These are phyloP conservation scores for Napeogenes inachia DNA, from an alignment of 2,888 invertebrate genomes.

Conservation along the genomic window DNA sequence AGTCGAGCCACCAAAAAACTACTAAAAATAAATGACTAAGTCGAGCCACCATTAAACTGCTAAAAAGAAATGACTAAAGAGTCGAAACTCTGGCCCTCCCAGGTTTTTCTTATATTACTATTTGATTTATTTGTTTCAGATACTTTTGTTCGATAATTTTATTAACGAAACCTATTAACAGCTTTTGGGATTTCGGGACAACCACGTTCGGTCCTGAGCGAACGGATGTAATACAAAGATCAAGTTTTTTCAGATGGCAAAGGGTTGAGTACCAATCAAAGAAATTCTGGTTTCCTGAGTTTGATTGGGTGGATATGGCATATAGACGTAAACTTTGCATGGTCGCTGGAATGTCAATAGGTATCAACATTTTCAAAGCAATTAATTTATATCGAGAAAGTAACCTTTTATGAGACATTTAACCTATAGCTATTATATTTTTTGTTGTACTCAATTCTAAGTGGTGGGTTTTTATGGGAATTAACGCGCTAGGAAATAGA, in stretches of 20 bases:
- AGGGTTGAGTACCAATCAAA: slow-evolving; percentile 18
- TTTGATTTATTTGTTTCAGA: slow-evolving; percentile 11
- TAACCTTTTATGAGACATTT: too few species aligned
- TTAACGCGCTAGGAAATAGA: too few species aligned
- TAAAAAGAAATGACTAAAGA: too few species aligned
- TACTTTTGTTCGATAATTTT: slow-evolving; percentile 3
- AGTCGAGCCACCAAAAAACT: too few species aligned
- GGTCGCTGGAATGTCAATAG: slow-evolving; percentile 32
- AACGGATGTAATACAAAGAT: slow-evolving; percentile 13
- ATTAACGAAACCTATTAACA: not conserved
- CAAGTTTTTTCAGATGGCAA: slow-evolving; percentile 35
- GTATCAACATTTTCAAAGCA: slow-evolving; percentile 14
- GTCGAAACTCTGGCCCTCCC: too few species aligned
- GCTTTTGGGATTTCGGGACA: slow-evolving; percentile 33
- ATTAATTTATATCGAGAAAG: not conserved
- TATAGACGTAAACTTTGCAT: slow-evolving; percentile 21
- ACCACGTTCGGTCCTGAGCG: slow-evolving; percentile 22
- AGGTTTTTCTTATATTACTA: too few species aligned
- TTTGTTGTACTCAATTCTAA: too few species aligned
- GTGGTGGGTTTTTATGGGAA: too few species aligned
- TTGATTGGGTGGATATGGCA: slow-evolving; percentile 28
- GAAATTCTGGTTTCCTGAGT: slow-evolving; percentile 12
- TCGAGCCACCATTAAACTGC: too few species aligned
- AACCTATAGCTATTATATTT: too few species aligned
- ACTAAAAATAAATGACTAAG: too few species aligned